Percentiles rank a stretch among this genome's conserved stretches.
Conservation (phyloP, 2,113 vertebrate genomes). For the Protobothrops mucrosquamatus region DNA sequence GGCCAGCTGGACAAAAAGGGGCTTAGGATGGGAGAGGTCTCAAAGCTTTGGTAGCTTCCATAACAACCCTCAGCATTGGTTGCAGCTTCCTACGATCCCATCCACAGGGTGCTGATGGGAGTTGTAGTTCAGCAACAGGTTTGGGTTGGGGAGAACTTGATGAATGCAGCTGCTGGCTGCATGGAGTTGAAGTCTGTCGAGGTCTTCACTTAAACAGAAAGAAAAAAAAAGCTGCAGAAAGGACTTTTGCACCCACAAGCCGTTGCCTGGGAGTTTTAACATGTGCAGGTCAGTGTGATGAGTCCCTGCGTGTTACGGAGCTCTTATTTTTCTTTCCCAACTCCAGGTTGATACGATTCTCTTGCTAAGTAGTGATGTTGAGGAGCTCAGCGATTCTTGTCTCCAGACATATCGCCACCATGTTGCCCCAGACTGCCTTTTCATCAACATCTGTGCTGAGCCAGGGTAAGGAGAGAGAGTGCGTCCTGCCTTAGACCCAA, state of each 20-base stretch:
- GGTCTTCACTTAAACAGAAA: not conserved
- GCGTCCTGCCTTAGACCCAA: not conserved
- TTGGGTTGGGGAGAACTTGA: not conserved
- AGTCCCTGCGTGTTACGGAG: not conserved
- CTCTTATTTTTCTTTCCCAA: not conserved
- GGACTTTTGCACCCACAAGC: not conserved
- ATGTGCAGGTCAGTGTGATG: not conserved
- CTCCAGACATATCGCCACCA: conserved; percentile 63
- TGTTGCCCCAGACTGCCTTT: conserved; percentile 64
- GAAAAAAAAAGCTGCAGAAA: not conserved
- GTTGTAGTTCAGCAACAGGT: not conserved
- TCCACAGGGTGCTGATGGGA: not conserved
- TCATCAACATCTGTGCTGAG: conserved; percentile 58
- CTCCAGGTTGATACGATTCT: conserved; percentile 80
- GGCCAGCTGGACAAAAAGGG: not conserved
- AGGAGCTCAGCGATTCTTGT: accelerated
- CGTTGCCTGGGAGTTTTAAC: not conserved
- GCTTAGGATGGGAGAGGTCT: not conserved
- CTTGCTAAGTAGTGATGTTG: accelerated
- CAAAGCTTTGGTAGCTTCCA: not conserved
- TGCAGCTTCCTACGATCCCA: not conserved
- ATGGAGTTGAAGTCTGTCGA: not conserved
- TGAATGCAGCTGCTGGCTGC: not conserved
- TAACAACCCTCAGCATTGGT: not conserved
- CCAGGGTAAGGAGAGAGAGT: not conserved